Percentiles rank a stretch among this genome's conserved stretches.
These are phyloP conservation scores for Felis chaus DNA, from an alignment of 2,113 vertebrate species.

Conservation along the genomic window DNA sequence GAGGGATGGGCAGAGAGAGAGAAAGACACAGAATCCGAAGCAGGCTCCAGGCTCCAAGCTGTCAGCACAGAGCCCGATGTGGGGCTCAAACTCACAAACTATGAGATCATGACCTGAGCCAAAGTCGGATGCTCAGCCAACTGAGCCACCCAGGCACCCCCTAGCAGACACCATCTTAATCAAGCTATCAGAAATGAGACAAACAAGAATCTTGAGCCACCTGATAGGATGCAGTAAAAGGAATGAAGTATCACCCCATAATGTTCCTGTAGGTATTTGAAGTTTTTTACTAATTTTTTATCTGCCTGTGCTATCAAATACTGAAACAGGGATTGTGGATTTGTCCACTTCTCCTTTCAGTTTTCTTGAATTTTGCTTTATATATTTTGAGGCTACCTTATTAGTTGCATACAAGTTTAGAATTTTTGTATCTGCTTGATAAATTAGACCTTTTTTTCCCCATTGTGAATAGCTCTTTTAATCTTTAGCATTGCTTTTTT, in stretches of 20 bases:
- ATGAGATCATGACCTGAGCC: no score
- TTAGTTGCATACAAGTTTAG: not conserved
- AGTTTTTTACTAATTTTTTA: not conserved
- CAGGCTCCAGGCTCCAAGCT: no score
- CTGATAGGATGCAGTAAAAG: not conserved
- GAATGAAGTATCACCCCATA: not conserved
- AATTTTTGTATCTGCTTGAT: not conserved
- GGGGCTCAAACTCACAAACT: no score
- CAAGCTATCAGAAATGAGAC: not conserved
- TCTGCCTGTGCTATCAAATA: not conserved
- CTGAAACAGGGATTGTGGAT: not conserved
- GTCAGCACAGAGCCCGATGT: no score
- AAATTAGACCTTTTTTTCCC: not conserved
- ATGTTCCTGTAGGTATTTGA: not conserved
- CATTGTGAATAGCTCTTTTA: not conserved
- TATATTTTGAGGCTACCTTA: not conserved
- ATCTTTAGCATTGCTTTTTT: not conserved
- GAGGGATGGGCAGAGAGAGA: no score
- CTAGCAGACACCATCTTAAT: not conserved
- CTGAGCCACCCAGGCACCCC: no score
- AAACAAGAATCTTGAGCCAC: not conserved
- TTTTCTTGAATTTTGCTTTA: not conserved
- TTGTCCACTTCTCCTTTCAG: not conserved
- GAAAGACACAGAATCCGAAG: no score
- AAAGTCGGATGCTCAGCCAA: no score